Evolutionary conservation across 2,113 vertebrate species (phyloP).

Genomic region (Solea senegalensis): DNA sequence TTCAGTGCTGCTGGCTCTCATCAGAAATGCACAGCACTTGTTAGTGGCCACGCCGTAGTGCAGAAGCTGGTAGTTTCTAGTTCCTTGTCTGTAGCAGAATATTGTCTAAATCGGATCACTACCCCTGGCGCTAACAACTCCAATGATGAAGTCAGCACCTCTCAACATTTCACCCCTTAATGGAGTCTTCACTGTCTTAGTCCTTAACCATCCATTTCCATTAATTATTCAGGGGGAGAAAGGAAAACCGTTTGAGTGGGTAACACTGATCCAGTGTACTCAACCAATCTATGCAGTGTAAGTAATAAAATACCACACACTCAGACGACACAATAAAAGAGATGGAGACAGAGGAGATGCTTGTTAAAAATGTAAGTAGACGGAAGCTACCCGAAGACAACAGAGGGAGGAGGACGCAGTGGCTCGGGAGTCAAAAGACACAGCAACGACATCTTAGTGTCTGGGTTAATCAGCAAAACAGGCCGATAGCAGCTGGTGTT

Average conservation of each 20-base stretch:
- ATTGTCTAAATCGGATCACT: conserved; percentile 45
- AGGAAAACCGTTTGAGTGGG: conserved; percentile 81
- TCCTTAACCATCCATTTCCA: conserved; percentile 81
- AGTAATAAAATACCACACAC: conserved; percentile 80
- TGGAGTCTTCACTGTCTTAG: conserved; percentile 78
- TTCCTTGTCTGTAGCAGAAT: conserved; percentile 3
- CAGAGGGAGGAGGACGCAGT: conserved; percentile 49
- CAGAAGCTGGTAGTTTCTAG: conserved; percentile 6
- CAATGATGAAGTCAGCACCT: conserved; percentile 79
- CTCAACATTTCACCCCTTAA: conserved; percentile 76
- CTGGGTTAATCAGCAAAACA: conserved; percentile 76
- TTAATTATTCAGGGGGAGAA: conserved; percentile 79
- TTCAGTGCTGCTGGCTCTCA: neutral
- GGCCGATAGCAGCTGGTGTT: conserved; percentile 76
- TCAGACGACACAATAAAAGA: conserved; percentile 82
- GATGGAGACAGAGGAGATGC: conserved; percentile 79
- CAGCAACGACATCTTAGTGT: conserved; percentile 76
- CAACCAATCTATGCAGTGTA: conserved; percentile 81
- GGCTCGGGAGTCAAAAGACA: conserved; percentile 72
- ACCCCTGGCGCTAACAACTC: conserved; percentile 60
- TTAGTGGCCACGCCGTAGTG: conserved; percentile 5
- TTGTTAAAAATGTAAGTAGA: conserved; percentile 82
- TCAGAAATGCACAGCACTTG: conserved; percentile 3
- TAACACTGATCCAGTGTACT: conserved; percentile 82
- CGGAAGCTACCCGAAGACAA: conserved; percentile 71